Evolutionary conservation across 2,113 vertebrate species (phyloP), one percentile per base, ranked within the genome.

Genomic region (Leptosomus discolor): DNA sequence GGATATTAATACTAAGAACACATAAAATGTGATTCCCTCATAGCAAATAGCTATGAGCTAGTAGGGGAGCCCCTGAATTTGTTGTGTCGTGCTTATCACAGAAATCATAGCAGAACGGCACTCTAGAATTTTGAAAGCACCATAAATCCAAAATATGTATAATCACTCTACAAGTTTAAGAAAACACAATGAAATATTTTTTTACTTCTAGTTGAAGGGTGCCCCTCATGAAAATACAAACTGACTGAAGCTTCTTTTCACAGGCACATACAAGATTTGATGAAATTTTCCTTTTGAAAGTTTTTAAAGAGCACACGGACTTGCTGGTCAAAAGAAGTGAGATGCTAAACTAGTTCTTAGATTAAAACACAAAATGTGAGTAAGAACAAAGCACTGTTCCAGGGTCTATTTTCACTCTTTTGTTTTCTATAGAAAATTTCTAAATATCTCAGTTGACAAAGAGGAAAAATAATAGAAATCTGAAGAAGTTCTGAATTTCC

Each of bases 401-500:
- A 14, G 23, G 15, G 13, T 57, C 36, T 90, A 12, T 65, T 76
- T 77, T 80, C 45, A 22, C 4, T 53, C 12, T 45, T 53, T 29
- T 79, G 2, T 61, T 95, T 92, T 80, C 37, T 17, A 46, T 20
- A 74, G 45, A 91, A 73, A 83, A 76, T 43, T 37, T 61, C 24
- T 4, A 69, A 94, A 50, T 61, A 65, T n/a, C 36, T 91, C 16
- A 27, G 48, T 53, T 64, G 76, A 88, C 3, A 39, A 75, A 71
- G 51, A 70, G 18, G 19, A 80, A 76, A 46, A 83, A 79, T 36
- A 78, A 64, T 23, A 37, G 56, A 91, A 90, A 57, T 54, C 9
- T 65, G 15, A 53, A 85, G 30, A 82, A 87, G 11, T 78, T 89
- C 37, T 91, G 43, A 64, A 78, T 81, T 95, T 85, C 23, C 81